Percentiles rank a stretch among this genome's conserved stretches.
Evolutionary conservation across 2,113 vertebrate species (phyloP).

Genomic region (Toxostoma redivivum): DNA sequence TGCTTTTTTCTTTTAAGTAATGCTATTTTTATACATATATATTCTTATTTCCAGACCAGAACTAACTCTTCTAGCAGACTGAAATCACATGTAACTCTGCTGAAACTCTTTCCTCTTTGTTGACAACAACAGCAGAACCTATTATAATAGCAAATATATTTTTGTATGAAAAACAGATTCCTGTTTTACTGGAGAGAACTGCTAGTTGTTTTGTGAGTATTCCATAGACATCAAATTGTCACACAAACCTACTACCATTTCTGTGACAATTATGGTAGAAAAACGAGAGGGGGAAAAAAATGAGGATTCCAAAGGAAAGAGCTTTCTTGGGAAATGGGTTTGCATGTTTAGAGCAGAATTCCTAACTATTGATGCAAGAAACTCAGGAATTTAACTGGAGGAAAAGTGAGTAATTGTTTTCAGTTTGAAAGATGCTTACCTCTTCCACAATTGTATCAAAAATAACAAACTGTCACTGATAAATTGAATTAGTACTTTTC

Average conservation of each 20-base stretch:
- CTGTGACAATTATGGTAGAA: background rate
- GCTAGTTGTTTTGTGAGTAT: background rate
- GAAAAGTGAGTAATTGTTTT: background rate
- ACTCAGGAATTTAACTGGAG: background rate
- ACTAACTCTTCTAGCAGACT: background rate
- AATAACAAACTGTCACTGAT: background rate
- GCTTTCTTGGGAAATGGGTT: background rate
- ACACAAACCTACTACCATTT: background rate
- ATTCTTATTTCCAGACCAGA: background rate
- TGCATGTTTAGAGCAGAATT: background rate
- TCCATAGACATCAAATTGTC: background rate
- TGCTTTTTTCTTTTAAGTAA: background rate
- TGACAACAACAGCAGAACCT: background rate
- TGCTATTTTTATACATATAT: background rate
- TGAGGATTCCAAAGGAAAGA: background rate
- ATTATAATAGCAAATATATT: background rate
- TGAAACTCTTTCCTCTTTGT: background rate
- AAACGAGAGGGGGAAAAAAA: background rate
- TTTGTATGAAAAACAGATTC: background rate
- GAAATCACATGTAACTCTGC: background rate
- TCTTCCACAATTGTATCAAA: background rate
- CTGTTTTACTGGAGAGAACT: background rate
- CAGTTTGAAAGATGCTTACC: background rate
- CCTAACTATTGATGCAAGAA: background rate
- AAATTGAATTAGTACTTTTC: background rate